Base-by-base conservation (phyloP, 2,888 invertebrate genomes). In the Amaurobius ferox region DNA sequence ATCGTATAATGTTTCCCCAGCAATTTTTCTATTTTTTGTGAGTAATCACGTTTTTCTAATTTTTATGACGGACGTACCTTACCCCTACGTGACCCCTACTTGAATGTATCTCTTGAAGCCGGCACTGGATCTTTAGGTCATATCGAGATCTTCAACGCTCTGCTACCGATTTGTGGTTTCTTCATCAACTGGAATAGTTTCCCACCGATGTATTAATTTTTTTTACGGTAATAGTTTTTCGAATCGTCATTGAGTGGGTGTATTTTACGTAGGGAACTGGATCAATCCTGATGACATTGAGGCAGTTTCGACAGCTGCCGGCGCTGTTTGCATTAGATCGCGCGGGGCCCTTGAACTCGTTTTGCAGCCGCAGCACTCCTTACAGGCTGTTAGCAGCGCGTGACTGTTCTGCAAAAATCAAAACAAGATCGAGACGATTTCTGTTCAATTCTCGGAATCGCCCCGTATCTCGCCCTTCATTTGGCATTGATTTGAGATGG, bases 261-360 rank as follows among this genome's bases (percentile, higher is more conserved):
- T 39, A 7, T 64, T 32, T 29, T 23, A 39, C 28, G 16, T 29
- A 66, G 30, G 29, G 29, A 44, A 35, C 19, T 67, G 29, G 32
- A 23, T 55, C 70, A 66, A 68, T 78, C 68, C 55, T 68, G 29
- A 23, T 48, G 62, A 30, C 55, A 32, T n/a, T 19, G 79, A 44
- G 28, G 70, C 28, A n/a, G 48, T 66, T 39, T 35, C 66, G 44
- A 40, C 66, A 67, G 48, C 66, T 72, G 66, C 70, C 39, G 35
- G 68, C 16, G 9, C 9, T 39, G 13, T 40, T 32, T 39, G 28
- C 29, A 70, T 48, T 73, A 13, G 40, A 78, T 73, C 39, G n/a
- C n/a, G n/a, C n/a, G 39, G 80, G 55, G 80, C 67, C 73, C 80
- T 80, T 80, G 80, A 80, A 80, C 80, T 80, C 73, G 26, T 67